A percentile compares a stretch with the other conserved stretches of the same genome.
Conservation (phyloP, 2,888 invertebrate species). For the Parasteatoda lunata region DNA sequence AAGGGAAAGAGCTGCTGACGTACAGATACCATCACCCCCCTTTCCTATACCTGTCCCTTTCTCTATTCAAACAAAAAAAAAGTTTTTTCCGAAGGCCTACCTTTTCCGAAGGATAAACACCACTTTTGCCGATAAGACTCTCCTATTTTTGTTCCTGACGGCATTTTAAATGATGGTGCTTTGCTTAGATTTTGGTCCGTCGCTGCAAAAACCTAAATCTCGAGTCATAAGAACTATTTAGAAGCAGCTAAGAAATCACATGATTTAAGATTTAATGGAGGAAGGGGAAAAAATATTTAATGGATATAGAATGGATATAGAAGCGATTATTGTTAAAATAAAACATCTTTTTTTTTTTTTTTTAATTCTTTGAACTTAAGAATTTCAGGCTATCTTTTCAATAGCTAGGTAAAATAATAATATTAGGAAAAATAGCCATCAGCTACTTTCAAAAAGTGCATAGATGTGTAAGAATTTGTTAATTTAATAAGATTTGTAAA, state of each 20-base stretch:
- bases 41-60: constrained; percentile 40
- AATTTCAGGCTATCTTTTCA: too few relatives aligned
- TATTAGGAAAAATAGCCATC: too few relatives aligned
- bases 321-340: too few relatives aligned
- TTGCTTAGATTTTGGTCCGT: constrained; percentile 38
- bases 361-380: too few relatives aligned
- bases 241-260: not conserved
- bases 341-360: too few relatives aligned
- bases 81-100: constrained; percentile 48
- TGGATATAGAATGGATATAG: too few relatives aligned
- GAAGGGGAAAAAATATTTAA: too few relatives aligned
- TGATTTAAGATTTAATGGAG: too few relatives aligned
- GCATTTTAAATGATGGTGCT: constrained; percentile 67
- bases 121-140: constrained; percentile 59
- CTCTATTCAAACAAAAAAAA: constrained; percentile 34
- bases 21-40: constrained; percentile 56
- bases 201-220: not conserved
- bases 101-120: constrained; percentile 66
- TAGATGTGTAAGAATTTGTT: too few relatives aligned
- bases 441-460: too few relatives aligned
- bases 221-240: not conserved
- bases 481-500: too few relatives aligned
- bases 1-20: constrained; percentile 64
- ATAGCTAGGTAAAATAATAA: too few relatives aligned
- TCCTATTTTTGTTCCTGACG: constrained; percentile 58